Conservation (phyloP, 2,888 invertebrate species). For the Hydriomena furcata region DNA sequence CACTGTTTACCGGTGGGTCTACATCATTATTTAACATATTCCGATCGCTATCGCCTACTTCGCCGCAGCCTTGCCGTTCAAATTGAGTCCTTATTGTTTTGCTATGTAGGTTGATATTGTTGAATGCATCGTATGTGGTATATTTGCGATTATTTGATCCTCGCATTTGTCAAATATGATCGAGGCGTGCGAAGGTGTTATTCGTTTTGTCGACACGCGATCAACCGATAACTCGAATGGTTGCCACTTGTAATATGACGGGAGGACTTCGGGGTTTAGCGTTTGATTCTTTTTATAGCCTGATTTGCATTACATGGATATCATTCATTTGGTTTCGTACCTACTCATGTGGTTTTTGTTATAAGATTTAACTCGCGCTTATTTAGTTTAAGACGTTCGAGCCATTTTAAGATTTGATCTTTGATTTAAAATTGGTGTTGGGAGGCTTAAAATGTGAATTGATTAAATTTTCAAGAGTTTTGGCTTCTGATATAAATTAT, state of each 20-base stretch:
- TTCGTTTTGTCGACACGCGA: slow-evolving; percentile 74
- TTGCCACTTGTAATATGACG: slow-evolving; percentile 72
- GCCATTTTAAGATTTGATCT: not conserved
- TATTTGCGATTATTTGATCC: slow-evolving; percentile 65
- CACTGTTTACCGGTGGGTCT: slow-evolving; percentile 48
- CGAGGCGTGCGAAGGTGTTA: slow-evolving; percentile 65
- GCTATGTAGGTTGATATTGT: slow-evolving; percentile 42
- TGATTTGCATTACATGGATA: slow-evolving; percentile 30
- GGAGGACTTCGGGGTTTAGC: slow-evolving; percentile 58
- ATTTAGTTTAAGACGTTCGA: not conserved
- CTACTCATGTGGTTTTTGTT: slow-evolving; percentile 4
- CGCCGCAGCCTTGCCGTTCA: slow-evolving; percentile 33
- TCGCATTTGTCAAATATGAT: slow-evolving; percentile 71
- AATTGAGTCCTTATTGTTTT: slow-evolving; percentile 46
- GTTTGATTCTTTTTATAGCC: slow-evolving; percentile 44
- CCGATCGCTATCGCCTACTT: slow-evolving; percentile 52
- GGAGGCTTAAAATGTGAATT: not conserved
- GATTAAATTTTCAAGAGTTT: not conserved
- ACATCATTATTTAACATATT: slow-evolving; percentile 57
- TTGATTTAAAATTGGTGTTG: not conserved
- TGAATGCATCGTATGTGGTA: slow-evolving; percentile 36
- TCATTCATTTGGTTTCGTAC: slow-evolving; percentile 20
- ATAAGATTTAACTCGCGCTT: no score
- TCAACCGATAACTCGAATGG: slow-evolving; percentile 62
- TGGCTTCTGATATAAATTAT: slow-evolving; percentile 2